Conservation (phyloP, 2,888 invertebrate species). For the Acleris literana region DNA sequence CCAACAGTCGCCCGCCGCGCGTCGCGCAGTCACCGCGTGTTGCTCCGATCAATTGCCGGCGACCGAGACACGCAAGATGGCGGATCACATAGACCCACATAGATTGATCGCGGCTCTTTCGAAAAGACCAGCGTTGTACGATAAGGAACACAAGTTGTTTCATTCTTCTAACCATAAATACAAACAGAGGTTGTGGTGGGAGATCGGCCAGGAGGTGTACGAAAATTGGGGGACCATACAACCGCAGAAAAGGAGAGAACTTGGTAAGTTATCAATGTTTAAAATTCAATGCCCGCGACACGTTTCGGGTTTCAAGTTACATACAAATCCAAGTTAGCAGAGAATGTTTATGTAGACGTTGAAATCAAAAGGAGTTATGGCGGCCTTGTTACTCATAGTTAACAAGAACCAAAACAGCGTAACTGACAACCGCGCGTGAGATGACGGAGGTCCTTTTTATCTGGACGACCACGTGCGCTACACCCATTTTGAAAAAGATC, state of each 20-base stretch:
- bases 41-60: too few species aligned
- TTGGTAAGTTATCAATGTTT: slow-evolving; percentile 46
- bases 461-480: too few species aligned
- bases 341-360: too few species aligned
- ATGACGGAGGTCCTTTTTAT: too few species aligned
- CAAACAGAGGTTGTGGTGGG: slow-evolving; percentile 57
- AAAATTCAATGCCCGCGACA: neutral
- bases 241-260: slow-evolving; percentile 54
- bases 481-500: too few species aligned
- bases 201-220: slow-evolving; percentile 56
- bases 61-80: slow-evolving; percentile 38
- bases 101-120: slow-evolving; percentile 57
- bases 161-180: slow-evolving; percentile 52
- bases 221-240: slow-evolving; percentile 52
- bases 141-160: slow-evolving; percentile 50
- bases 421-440: too few species aligned
- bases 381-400: too few species aligned
- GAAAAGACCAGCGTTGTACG: slow-evolving; percentile 54
- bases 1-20: slow-evolving; percentile 33
- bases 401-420: too few species aligned
- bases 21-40: neutral
- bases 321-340: too few species aligned
- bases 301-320: neutral
- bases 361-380: too few species aligned
- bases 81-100: slow-evolving; percentile 51